Percentiles rank a stretch among this genome's conserved stretches.
phyloP scores from a whole-genome alignment of 1,140 invertebrate genomes.

The Caenorhabditis brenneri region DNA sequence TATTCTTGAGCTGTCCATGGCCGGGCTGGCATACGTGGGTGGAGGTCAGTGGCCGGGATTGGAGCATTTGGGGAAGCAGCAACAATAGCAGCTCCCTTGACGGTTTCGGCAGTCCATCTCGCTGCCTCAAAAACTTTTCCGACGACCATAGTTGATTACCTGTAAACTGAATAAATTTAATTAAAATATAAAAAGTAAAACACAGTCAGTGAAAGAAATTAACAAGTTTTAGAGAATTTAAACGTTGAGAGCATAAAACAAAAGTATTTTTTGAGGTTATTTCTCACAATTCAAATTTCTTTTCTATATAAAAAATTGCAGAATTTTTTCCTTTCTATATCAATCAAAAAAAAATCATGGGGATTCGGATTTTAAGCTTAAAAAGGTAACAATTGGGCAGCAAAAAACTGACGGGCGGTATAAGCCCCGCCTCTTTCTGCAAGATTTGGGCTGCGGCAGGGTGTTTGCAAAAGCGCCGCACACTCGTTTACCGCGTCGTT shows the following conservation, averaged over 20 bases:
- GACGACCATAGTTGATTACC: conserved; percentile 59
- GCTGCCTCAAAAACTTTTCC: conserved; percentile 57
- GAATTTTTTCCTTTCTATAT: background rate
- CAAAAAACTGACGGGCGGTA: conserved; percentile 6
- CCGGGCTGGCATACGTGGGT: conserved; percentile 65
- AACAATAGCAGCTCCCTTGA: conserved; percentile 60
- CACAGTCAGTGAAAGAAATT: too few relatives aligned
- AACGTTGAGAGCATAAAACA: background rate
- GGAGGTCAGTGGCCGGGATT: conserved; percentile 61
- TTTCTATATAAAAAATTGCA: too few relatives aligned
- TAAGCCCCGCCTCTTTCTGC: background rate
- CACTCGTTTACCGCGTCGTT: background rate
- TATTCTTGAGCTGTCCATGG: conserved; percentile 64
- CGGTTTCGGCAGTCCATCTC: conserved; percentile 63
- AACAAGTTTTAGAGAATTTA: too few relatives aligned
- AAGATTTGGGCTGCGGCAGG: background rate
- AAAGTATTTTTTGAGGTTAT: too few relatives aligned
- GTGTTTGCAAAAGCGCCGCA: background rate
- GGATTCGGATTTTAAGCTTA: background rate
- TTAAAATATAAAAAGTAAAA: background rate
- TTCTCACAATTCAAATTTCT: too few relatives aligned
- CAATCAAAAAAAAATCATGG: background rate
- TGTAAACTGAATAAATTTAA: background rate
- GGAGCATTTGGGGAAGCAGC: conserved; percentile 62
- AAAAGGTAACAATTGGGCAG: background rate